Conservation (phyloP, 2,797 vertebrate genomes). For the Hylomyscus alleni region DNA sequence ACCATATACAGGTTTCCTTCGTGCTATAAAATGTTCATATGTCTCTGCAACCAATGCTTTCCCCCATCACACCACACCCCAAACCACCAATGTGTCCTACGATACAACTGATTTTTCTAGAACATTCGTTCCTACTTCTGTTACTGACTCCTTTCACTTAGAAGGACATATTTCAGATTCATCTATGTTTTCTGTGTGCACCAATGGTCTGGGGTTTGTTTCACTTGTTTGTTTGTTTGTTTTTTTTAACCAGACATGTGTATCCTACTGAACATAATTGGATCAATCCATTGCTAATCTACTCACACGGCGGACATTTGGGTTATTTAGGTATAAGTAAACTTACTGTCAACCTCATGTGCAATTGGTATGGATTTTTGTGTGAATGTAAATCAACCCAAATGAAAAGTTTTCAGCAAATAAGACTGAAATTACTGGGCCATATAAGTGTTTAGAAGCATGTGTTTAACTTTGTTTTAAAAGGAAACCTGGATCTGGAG, state of each 20-base stretch:
- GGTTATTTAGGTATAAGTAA: slow-evolving; percentile 55
- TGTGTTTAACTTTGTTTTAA: slow-evolving; percentile 15
- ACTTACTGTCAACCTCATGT: not conserved
- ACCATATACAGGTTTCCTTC: not conserved
- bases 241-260: not conserved
- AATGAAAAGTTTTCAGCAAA: not conserved
- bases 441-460: not conserved
- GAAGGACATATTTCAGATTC: not conserved
- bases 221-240: not conserved
- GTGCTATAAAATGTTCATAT: not conserved
- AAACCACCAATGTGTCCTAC: not conserved
- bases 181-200: not conserved
- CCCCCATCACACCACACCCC: too few relatives aligned
- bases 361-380: not conserved
- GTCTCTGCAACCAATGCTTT: not conserved
- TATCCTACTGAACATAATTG: not conserved
- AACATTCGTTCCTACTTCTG: not conserved
- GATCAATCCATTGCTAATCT: not conserved
- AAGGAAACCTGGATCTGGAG: not conserved
- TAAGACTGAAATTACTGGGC: not conserved
- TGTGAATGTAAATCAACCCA: slow-evolving; percentile 35
- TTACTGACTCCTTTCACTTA: slow-evolving; percentile 9
- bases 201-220: not conserved
- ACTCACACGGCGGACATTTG: not conserved
- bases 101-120: not conserved